phyloP scores from a whole-genome alignment of 2,113 vertebrate species.

The Apodemus sylvaticus region DNA sequence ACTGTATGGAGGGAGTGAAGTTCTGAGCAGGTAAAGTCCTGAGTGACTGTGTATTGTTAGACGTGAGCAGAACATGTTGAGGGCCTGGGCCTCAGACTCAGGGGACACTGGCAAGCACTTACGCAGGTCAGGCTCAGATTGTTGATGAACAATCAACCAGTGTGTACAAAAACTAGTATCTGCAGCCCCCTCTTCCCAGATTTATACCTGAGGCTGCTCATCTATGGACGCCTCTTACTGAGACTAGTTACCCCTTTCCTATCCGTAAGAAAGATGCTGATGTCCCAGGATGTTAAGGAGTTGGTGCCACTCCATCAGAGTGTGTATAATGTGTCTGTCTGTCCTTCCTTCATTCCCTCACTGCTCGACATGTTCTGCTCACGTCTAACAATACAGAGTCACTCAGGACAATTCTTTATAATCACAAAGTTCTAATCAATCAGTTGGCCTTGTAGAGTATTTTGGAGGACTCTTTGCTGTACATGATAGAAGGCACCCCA shows the following conservation, averaged over 20 bases:
- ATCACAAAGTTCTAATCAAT: background rate
- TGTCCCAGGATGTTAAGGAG: too few species aligned
- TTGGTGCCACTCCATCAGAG: background rate
- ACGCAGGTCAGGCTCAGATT: background rate
- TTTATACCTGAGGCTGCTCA: background rate
- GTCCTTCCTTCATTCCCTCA: background rate
- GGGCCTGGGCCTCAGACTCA: background rate
- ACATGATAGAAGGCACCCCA: too few species aligned
- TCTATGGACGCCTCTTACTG: background rate
- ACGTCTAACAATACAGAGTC: background rate
- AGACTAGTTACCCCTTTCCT: background rate
- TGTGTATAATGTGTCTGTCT: background rate
- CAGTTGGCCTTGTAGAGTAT: background rate
- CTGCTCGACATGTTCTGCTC: background rate
- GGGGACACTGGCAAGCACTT: background rate
- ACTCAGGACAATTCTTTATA: background rate
- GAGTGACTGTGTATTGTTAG: background rate
- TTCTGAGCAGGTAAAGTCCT: background rate
- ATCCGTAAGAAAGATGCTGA: background rate
- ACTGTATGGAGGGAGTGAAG: background rate
- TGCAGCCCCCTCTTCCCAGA: background rate
- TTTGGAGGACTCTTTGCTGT: background rate
- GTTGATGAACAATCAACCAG: background rate
- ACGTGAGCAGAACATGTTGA: background rate
- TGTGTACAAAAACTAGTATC: background rate